A percentile compares a stretch with the other conserved stretches of the same genome.
Evolutionary conservation across 2,888 invertebrate genomes (phyloP).

Genomic region (Ellobium chinense): DNA sequence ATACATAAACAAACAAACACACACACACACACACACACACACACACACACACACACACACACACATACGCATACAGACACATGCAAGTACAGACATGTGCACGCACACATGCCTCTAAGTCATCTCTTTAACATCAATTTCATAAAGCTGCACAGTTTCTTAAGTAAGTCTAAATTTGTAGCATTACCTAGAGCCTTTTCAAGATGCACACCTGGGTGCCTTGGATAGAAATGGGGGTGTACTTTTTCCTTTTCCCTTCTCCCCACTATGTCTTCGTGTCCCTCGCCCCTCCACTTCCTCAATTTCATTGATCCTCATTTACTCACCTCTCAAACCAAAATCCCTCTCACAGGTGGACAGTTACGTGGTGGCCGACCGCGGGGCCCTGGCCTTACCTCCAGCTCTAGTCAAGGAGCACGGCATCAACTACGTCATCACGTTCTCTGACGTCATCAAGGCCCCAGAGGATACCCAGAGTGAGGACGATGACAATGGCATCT

Average conservation of each 20-base stretch:
- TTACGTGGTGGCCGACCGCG: constrained; percentile 33
- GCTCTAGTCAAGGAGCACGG: constrained; percentile 36
- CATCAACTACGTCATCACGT: constrained; percentile 43
- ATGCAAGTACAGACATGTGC: not conserved
- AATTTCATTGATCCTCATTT: too few species aligned
- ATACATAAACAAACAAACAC: constrained; percentile 1
- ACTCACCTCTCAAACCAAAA: too few species aligned
- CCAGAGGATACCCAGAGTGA: not conserved
- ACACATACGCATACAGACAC: not conserved
- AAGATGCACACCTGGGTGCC: too few species aligned
- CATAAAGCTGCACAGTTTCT: too few species aligned
- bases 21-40: constrained; percentile 2
- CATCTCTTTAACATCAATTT: too few species aligned
- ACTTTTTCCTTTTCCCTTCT: too few species aligned
- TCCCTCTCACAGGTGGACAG: constrained; percentile 49
- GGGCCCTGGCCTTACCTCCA: constrained; percentile 37
- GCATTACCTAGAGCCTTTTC: too few species aligned
- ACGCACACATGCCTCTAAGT: too few species aligned
- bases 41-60: not conserved
- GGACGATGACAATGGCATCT: not conserved
- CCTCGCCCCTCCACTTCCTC: too few species aligned
- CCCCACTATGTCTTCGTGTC: too few species aligned
- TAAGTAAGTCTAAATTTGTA: too few species aligned
- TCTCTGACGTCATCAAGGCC: constrained; percentile 40
- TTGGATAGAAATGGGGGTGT: too few species aligned